These are phyloP conservation scores for Abscondita cerata DNA, from an alignment of 2,888 invertebrate species.

Conservation along the genomic window DNA sequence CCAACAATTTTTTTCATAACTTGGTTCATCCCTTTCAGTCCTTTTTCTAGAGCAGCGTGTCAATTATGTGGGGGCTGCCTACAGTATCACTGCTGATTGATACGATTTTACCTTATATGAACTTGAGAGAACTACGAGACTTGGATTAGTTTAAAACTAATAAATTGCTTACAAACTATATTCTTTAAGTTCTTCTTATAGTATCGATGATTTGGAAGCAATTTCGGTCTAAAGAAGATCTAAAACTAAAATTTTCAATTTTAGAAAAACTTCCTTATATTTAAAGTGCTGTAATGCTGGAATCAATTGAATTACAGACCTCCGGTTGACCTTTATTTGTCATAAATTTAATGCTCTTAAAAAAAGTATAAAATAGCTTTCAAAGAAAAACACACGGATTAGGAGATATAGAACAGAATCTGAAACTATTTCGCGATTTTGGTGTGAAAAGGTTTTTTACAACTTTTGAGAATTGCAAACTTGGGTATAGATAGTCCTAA, in stretches of 20 bases:
- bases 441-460: no score
- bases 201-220: background rate
- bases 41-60: no score
- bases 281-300: background rate
- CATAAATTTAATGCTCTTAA: background rate
- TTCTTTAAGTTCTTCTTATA: background rate
- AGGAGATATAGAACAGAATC: background rate
- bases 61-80: no score
- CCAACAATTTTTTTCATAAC: no score
- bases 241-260: conserved; percentile 2
- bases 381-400: background rate
- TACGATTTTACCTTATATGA: no score
- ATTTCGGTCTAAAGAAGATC: background rate
- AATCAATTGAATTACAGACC: background rate
- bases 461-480: no score
- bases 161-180: no score
- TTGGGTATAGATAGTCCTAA: no score
- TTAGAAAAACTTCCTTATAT: background rate
- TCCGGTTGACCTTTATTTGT: background rate
- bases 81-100: no score
- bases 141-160: no score
- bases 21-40: no score
- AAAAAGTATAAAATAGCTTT: background rate
- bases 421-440: background rate
- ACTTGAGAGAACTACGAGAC: no score